These are phyloP conservation scores for Poeciliopsis prolifica DNA, from an alignment of 2,113 vertebrate species.

Conservation along the genomic window DNA sequence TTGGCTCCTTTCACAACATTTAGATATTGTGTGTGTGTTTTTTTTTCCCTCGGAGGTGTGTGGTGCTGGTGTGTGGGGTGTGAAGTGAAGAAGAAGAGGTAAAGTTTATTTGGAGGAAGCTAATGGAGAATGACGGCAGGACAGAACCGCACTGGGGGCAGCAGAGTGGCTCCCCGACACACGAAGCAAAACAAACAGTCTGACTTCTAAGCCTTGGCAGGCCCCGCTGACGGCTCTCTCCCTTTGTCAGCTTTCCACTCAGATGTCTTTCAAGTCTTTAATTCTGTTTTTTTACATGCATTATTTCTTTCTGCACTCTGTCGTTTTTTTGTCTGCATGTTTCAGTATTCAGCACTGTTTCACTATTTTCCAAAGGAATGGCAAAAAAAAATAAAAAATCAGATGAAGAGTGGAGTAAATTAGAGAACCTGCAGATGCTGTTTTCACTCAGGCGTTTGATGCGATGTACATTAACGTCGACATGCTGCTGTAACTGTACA, in stretches of 20 bases:
- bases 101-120: slow-evolving; percentile 36
- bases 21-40: slow-evolving; percentile 69
- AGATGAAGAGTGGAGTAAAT: slow-evolving; percentile 1
- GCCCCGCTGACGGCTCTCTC: slow-evolving; percentile 59
- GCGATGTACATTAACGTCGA: slow-evolving; percentile 3
- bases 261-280: slow-evolving; percentile 72
- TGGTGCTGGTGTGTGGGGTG: slow-evolving; percentile 32
- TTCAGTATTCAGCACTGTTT: slow-evolving; percentile 65
- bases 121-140: slow-evolving; percentile 19
- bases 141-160: slow-evolving; percentile 50
- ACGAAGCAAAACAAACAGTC: slow-evolving; percentile 70
- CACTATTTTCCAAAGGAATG: slow-evolving; percentile 53
- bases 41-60: slow-evolving; percentile 19
- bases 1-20: slow-evolving; percentile 81
- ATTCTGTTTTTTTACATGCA: slow-evolving; percentile 64
- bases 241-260: slow-evolving; percentile 75
- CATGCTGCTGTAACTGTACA: slow-evolving; percentile 17
- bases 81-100: slow-evolving; percentile 43
- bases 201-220: slow-evolving; percentile 69
- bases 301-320: slow-evolving; percentile 42
- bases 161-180: slow-evolving; percentile 55
- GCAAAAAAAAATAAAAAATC: not conserved
- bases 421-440: slow-evolving; percentile 4
- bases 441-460: slow-evolving; percentile 27
- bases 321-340: slow-evolving; percentile 53